Conservation (phyloP, 2,113 vertebrate genomes). For the Malurus cyaneus region DNA sequence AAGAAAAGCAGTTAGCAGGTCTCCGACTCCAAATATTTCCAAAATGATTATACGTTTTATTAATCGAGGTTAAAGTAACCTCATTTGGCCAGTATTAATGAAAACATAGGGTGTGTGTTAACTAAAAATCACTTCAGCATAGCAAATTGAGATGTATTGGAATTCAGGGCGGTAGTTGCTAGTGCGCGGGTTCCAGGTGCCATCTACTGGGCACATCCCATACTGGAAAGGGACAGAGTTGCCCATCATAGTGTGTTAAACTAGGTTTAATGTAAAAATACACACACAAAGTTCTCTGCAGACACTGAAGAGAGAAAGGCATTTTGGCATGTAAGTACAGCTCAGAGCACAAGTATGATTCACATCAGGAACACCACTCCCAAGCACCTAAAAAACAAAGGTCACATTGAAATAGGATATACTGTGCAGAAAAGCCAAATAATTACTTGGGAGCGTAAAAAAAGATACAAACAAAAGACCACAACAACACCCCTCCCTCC, state of each 20-base stretch:
- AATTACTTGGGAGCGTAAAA: not conserved
- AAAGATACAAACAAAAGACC: not conserved
- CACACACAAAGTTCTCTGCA: not conserved
- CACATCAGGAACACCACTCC: not conserved
- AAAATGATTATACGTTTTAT: constrained; percentile 63
- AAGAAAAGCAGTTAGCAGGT: not conserved
- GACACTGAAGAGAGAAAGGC: not conserved
- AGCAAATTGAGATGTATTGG: not conserved
- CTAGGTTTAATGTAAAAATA: not conserved
- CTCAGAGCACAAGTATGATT: not conserved
- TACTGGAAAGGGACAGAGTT: not conserved
- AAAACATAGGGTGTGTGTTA: constrained; percentile 59
- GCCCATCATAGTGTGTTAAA: not conserved
- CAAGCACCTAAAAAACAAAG: not conserved
- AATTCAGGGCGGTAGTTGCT: not conserved
- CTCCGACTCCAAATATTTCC: constrained; percentile 46
- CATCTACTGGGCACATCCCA: constrained; percentile 61
- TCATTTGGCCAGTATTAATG: constrained; percentile 58
- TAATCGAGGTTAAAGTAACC: constrained; percentile 67
- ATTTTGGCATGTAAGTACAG: not conserved
- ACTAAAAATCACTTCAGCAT: constrained; percentile 59
- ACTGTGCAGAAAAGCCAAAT: not conserved
- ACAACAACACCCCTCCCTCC: not conserved
- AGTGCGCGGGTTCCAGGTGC: constrained; percentile 21
- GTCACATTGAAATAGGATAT: not conserved